Evolutionary conservation across 2,113 vertebrate genomes (phyloP), one percentile per base, ranked within the genome.

Genomic region (Microcebus griseorufus): DNA sequence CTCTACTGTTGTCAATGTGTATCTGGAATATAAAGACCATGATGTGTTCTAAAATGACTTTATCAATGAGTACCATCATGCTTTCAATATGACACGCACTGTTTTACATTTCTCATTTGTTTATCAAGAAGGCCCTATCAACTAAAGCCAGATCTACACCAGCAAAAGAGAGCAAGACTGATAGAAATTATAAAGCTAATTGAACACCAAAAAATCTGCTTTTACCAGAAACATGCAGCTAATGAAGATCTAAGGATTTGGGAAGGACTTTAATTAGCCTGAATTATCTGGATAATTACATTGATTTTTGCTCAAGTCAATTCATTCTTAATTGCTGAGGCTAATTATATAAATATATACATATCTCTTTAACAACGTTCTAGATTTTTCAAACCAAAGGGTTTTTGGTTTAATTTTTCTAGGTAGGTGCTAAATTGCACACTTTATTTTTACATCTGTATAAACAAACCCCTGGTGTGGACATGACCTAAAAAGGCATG

Each of bases 211-310:
- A n/a, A 97, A 94, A 76, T 83, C 82, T 92, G 62, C 60, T 90
- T 90, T 82, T 94, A 89, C 60, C 65, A 83, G 81, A 96, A 92
- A 95, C 69, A 94, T 53, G 65, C 9, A 39, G 84, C 65, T 95
- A 95, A 97, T 92, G 70, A 95, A 96, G 37, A 75, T 94, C 94
- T 97, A 94, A 97, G 92, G 55, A 88, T 92, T 92, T 81, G 70
- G 95, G 89, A 75, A 97, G 76, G 93, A 83, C 86, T 96, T 97
- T 93, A 95, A 97, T 96, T 96, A 98, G 93, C 86, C 69, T 95
- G 93, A 97, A 97, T 97, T 98, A 97, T 97, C 96, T 85, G 87
- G 83, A 97, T 93, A 98, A 98, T 98, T 97, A 94, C 96, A 97
- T 85, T 95, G 89, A 97, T 97, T 97, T 96, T 92, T 97, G 92